A percentile compares a stretch with the other conserved stretches of the same genome.
Evolutionary conservation across 2,888 invertebrate species (phyloP).

Genomic region (Yponomeuta cagnagella): DNA sequence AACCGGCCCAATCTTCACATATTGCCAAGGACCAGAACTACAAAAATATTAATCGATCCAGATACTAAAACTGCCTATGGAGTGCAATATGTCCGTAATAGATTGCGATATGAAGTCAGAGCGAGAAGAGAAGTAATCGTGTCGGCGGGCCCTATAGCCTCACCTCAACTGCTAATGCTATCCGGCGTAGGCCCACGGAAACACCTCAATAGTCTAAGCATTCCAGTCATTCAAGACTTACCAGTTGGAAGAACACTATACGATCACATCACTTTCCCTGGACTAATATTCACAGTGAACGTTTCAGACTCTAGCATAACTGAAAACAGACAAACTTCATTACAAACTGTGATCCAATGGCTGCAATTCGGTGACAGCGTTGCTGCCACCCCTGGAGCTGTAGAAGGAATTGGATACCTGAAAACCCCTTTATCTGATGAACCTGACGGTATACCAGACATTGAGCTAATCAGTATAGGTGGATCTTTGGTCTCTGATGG

Average conservation of each 20-base stretch:
- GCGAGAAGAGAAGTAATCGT: conserved; percentile 83
- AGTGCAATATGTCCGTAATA: conserved; percentile 68
- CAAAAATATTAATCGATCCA: conserved; percentile 70
- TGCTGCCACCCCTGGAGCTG: conserved; percentile 73
- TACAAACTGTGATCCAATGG: conserved; percentile 39
- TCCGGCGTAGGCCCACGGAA: conserved; percentile 81
- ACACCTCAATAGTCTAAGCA: conserved; percentile 70
- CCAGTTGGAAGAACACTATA: conserved; percentile 79
- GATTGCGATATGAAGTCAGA: conserved; percentile 51
- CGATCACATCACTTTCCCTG: conserved; percentile 79
- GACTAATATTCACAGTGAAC: conserved; percentile 79
- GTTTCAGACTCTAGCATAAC: conserved; percentile 37
- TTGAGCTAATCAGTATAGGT: conserved; percentile 81
- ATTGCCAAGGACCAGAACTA: conserved; percentile 69
- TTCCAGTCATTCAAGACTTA: conserved; percentile 73
- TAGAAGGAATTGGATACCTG: conserved; percentile 79
- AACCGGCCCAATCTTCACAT: conserved; percentile 75
- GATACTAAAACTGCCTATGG: conserved; percentile 67
- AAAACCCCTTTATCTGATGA: conserved; percentile 73
- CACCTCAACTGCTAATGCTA: conserved; percentile 88
- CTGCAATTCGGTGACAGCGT: conserved; percentile 55
- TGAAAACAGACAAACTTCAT: conserved; percentile 35
- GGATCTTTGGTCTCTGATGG: conserved; percentile 59
- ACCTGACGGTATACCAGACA: conserved; percentile 77
- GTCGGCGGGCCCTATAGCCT: conserved; percentile 85